A percentile compares a stretch with the other conserved stretches of the same genome.
Evolutionary conservation across 2,113 vertebrate species (phyloP).

Genomic region (Conger conger): DNA sequence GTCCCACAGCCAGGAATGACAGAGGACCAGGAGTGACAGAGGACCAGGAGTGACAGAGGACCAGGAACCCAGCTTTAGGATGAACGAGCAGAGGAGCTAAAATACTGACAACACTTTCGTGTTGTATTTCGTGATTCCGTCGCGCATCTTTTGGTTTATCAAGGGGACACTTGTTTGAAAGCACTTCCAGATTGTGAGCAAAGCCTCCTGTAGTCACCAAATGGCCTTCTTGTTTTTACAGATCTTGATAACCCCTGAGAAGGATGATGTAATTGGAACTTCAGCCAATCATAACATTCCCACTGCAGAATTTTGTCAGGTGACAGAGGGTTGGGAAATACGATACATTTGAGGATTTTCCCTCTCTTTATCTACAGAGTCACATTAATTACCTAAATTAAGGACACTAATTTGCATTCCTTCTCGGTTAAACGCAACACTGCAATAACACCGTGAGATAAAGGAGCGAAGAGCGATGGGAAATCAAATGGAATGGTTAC

Average conservation of each 20-base stretch:
- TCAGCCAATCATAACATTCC: neutral
- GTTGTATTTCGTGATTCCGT: neutral
- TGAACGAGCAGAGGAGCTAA: neutral
- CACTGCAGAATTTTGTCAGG: neutral
- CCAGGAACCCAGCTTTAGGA: neutral
- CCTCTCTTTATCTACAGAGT: neutral
- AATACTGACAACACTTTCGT: neutral
- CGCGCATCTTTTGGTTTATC: neutral
- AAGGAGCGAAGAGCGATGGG: neutral
- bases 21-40: too few relatives aligned
- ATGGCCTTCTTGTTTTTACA: neutral
- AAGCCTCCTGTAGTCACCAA: neutral
- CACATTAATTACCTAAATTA: too few relatives aligned
- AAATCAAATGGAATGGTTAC: neutral
- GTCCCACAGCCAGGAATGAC: neutral
- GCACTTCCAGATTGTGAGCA: neutral
- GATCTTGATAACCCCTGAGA: neutral
- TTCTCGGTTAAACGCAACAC: neutral
- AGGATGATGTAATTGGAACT: neutral
- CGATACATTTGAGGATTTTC: neutral
- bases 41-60: too few relatives aligned
- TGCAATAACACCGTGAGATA: neutral
- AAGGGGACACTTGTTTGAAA: neutral
- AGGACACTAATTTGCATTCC: neutral
- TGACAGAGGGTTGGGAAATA: neutral